phyloP scores from a whole-genome alignment of 2,797 vertebrate genomes.

The Pteropus rufus region DNA sequence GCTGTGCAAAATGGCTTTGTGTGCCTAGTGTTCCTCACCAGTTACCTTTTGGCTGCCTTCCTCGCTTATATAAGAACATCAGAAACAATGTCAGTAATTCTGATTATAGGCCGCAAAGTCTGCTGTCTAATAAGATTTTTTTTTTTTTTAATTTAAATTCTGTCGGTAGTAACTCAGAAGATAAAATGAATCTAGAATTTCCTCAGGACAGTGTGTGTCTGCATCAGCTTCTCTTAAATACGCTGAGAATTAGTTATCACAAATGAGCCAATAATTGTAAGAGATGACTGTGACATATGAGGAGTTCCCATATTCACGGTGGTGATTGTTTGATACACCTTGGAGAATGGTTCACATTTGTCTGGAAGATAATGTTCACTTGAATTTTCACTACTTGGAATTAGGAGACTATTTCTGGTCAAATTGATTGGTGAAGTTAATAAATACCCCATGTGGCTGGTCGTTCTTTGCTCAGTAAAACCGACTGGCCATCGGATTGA shows the following conservation, averaged over 20 bases:
- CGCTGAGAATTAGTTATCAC: background rate
- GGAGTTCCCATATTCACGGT: background rate
- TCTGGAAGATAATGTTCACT: background rate
- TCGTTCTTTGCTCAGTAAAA: background rate
- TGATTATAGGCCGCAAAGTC: background rate
- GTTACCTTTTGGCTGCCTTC: background rate
- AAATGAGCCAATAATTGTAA: background rate
- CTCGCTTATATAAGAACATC: background rate
- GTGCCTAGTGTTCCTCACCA: background rate
- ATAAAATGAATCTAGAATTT: background rate
- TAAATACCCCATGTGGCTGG: background rate
- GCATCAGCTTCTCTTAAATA: background rate
- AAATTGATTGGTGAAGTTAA: background rate
- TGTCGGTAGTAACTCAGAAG: background rate
- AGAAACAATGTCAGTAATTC: background rate
- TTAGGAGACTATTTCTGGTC: background rate
- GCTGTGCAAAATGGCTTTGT: background rate
- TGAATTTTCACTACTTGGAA: background rate
- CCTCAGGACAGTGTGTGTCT: background rate
- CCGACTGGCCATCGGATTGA: background rate
- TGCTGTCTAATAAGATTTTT: background rate
- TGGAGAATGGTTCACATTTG: background rate
- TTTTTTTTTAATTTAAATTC: constrained; percentile 17
- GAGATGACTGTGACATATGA: background rate
- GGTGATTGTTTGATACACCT: background rate